Conservation (phyloP, 1,140 invertebrate species). For the Heliconius melpomene region DNA sequence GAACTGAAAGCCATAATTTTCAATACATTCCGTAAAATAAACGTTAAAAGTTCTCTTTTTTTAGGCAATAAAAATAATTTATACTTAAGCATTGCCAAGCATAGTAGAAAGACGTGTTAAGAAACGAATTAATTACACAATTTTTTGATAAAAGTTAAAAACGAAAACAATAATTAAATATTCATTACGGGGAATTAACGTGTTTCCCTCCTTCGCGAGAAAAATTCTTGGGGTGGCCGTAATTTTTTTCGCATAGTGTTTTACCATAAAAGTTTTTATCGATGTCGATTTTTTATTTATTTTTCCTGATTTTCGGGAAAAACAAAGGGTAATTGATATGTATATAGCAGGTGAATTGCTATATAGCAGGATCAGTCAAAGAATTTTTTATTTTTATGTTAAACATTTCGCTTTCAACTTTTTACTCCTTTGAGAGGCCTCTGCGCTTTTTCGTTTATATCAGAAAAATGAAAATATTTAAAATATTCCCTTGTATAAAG, state of each 20-base stretch:
- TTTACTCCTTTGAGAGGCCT: no score
- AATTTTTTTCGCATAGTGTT: conserved; percentile 33
- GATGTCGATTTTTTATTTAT: conserved; percentile 35
- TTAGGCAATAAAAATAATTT: conserved; percentile 11
- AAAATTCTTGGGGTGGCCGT: conserved; percentile 42
- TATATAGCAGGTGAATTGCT: no score
- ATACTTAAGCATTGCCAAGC: conserved; percentile 23
- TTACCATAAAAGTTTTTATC: conserved; percentile 30
- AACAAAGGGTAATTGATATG: no score
- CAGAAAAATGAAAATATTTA: no score
- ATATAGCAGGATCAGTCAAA: no score
- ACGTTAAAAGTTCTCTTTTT: not conserved
- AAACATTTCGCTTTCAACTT: no score
- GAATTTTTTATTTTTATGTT: no score
- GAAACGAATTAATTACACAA: conserved; percentile 62
- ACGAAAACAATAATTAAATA: conserved; percentile 69
- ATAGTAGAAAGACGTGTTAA: conserved; percentile 62
- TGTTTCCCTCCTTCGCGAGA: conserved; percentile 45
- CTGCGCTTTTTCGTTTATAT: no score
- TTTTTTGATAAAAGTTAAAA: conserved; percentile 61
- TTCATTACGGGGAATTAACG: conserved; percentile 67
- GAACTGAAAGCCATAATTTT: conserved; percentile 3
- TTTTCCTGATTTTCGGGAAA: no score
- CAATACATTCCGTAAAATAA: conserved; percentile 8
- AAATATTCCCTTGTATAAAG: no score